Base-by-base conservation (phyloP, 1,140 invertebrate species). In the Musca domestica region DNA sequence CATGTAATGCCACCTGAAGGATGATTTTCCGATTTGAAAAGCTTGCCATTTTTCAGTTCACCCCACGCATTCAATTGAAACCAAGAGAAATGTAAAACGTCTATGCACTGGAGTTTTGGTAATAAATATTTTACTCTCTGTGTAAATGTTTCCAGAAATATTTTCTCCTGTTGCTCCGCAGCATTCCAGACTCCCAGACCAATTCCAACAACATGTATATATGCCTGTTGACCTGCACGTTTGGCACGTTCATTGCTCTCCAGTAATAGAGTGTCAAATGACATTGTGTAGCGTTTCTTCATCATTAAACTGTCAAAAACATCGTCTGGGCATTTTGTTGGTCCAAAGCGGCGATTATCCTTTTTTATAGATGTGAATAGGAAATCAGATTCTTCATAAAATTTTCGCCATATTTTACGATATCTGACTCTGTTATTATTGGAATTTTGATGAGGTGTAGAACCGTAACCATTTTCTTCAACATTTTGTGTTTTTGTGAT, bases 401-500 rank as follows among this genome's bases (percentile, higher is more conserved):
- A 80, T 3, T 72, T 51, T 0, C 71, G 69, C 78, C 78, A 80
- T 5, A 80, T 51, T 20, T 70, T 68, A 5, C 78, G 76, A 23
- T 78, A 76, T 76, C 72, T 0, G 30, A 25, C 23, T 15, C 6
- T 58, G 15, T 54, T 25, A 23, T 7, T 1, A 54, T 15, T 25
- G 1, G 2, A 12, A n/a, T 46, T 17, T 15, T 65, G 27, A 22
- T 46, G 17, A 3, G 7, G 2, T 23, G n/a, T 14, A 46, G 14
- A 10, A 0, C 78, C 78, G 67, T 82, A 88, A 71, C 87, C 86
- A 27, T 83, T 80, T 12, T 80, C 74, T 4, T 71, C 61, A 14
- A 78, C 84, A 69, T 88, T 88, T 70, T 88, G 87, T 2, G 74
- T 56, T 34, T 79, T 74, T 0, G 82, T 82, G 6, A 87, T 73